Conservation (phyloP, 1,140 invertebrate genomes). For the Saccostrea echinata region DNA sequence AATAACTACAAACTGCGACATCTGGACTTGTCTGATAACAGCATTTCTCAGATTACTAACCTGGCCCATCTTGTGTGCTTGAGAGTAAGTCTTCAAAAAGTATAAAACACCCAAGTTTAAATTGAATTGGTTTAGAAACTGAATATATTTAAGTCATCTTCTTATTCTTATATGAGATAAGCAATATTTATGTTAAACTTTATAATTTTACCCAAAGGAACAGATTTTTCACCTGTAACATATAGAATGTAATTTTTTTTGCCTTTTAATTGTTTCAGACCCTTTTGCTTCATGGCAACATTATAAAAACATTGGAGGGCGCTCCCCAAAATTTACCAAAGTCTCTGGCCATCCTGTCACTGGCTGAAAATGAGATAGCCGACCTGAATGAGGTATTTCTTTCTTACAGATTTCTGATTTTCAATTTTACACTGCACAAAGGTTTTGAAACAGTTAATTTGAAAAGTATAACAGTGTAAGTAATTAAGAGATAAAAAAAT, state of each 20-base stretch:
- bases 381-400: conserved; percentile 87
- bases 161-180: no score
- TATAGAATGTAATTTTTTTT: not conserved
- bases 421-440: no score
- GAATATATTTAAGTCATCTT: no score
- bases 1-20: conserved; percentile 89
- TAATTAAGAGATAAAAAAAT: no score
- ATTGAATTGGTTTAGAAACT: no score
- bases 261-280: conserved; percentile 83
- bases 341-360: conserved; percentile 87
- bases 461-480: no score
- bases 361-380: conserved; percentile 91
- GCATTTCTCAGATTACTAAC: conserved; percentile 90
- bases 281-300: conserved; percentile 91
- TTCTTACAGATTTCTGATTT: no score
- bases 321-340: conserved; percentile 90
- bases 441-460: no score
- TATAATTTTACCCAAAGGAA: no score
- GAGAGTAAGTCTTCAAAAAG: conserved; percentile 83
- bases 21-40: conserved; percentile 93
- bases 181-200: no score
- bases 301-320: conserved; percentile 88
- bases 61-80: conserved; percentile 89
- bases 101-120: no score
- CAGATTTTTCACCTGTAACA: not conserved